Evolutionary conservation across 2,113 vertebrate genomes (phyloP), one percentile per base, ranked within the genome.

Genomic region (Phyllostomus hastatus): DNA sequence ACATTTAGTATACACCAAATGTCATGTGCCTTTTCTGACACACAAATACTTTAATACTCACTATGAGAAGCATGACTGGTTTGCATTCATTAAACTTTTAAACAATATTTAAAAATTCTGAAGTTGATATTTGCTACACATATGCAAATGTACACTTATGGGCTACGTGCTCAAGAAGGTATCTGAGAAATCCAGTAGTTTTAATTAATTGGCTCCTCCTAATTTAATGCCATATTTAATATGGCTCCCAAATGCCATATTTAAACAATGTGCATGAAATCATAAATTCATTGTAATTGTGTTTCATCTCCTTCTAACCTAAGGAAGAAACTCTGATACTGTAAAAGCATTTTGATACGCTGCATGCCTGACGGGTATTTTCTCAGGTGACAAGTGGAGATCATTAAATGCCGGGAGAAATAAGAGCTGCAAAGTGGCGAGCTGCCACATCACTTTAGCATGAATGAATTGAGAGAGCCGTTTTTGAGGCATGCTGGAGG

Each of bases 251-350:
- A 89, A 90, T 15, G 59, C 4, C 64, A 54, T 15, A 82, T 69
- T 92, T 54, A 26, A 19, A 73, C 72, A 41, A 22, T 88, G 4
- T 28, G 24, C 24, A 54, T 73, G 12, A 92, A 73, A 6, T 24
- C 61, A 0, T 92, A 95, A 97, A 22, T 31, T 92, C 57, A 92
- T 84, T 93, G 97, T 52, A 96, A 88, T 90, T 96, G 43, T 54
- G 0, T 69, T 28, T 66, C 72, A n/a, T 90, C 4, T 94, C 10
- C 76, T 73, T 66, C 2, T 54, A 94, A 84, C 31, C 10, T 88
- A 88, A 96, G 28, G 12, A 64, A 64, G 24, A 64, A 64, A 64
- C 26, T 4, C 20, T 46, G 6, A 26, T 94, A 82, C 61, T 64
- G 0, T 73, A 43, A 54, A 96, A 84, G 91, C 86, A 95, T 90